These are phyloP conservation scores for Mycalesis mineus DNA, from an alignment of 2,888 invertebrate genomes.

Conservation along the genomic window DNA sequence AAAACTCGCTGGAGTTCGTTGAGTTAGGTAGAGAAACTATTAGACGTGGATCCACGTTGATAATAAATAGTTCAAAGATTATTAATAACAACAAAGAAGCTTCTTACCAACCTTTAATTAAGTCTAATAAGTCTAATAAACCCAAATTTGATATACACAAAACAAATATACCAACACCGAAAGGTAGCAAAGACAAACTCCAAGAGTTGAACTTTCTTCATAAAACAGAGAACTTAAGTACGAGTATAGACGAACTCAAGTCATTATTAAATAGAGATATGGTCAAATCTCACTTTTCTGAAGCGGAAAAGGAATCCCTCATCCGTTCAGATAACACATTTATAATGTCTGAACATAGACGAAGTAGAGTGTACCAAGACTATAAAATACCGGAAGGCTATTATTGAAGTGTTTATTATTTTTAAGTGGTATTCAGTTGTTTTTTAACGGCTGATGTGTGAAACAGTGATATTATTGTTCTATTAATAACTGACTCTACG, in stretches of 20 bases:
- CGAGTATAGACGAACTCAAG: slow-evolving; percentile 54
- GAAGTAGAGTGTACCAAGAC: slow-evolving; percentile 45
- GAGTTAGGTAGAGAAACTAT: slow-evolving; percentile 86
- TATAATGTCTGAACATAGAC: slow-evolving; percentile 57
- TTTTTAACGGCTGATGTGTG: background rate
- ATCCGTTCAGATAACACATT: slow-evolving; percentile 63
- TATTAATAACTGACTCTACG: background rate
- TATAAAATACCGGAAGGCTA: slow-evolving; percentile 36
- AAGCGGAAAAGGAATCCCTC: slow-evolving; percentile 56
- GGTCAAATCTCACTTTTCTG: slow-evolving; percentile 51
- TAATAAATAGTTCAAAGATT: slow-evolving; percentile 78
- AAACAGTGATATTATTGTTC: background rate
- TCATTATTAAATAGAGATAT: slow-evolving; percentile 50
- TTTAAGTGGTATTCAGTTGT: background rate
- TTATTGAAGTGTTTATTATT: slow-evolving; percentile 17
- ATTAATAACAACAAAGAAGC: slow-evolving; percentile 79
- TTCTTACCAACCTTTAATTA: slow-evolving; percentile 55
- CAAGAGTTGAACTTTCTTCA: slow-evolving; percentile 50
- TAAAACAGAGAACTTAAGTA: slow-evolving; percentile 40
- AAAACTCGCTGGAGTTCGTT: slow-evolving; percentile 84
- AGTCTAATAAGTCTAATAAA: slow-evolving; percentile 16
- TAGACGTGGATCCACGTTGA: slow-evolving; percentile 80
- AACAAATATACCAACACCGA: background rate
- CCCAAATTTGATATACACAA: background rate
- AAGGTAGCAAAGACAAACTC: slow-evolving; percentile 29